These are phyloP conservation scores for Scaptomyza flava DNA, from an alignment of 2,888 invertebrate species.

Conservation along the genomic window DNA sequence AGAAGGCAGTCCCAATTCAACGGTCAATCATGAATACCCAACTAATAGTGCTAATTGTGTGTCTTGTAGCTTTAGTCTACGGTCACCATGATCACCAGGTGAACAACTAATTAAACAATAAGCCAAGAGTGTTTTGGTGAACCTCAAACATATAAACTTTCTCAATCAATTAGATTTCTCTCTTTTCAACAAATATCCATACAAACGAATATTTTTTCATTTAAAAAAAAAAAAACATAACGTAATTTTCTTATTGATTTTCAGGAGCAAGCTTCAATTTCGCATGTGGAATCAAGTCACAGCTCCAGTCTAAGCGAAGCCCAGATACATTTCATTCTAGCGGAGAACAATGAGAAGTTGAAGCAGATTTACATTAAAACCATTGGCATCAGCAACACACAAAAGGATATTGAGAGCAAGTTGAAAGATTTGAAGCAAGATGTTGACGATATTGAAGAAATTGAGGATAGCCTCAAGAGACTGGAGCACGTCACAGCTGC, in stretches of 20 bases:
- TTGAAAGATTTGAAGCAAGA: constrained; percentile 38
- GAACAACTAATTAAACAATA: no score
- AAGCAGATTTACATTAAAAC: constrained; percentile 21
- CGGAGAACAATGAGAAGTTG: constrained; percentile 31
- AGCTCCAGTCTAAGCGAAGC: not conserved
- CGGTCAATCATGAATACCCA: constrained; percentile 45
- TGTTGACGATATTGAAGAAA: constrained; percentile 27
- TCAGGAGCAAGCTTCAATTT: not conserved
- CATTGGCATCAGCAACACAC: constrained; percentile 23
- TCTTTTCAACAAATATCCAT: no score
- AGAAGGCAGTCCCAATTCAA: constrained; percentile 30
- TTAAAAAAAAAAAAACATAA: no score
- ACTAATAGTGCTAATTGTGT: constrained; percentile 31
- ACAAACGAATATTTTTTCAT: no score
- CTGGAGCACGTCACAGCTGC: constrained; percentile 15
- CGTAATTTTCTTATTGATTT: not conserved
- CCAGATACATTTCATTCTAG: constrained; percentile 18
- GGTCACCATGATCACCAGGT: constrained; percentile 10
- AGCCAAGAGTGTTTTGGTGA: not conserved
- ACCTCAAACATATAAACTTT: not conserved
- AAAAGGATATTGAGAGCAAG: constrained; percentile 61
- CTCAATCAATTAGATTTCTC: no score
- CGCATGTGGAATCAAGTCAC: not conserved
- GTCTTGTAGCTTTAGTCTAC: constrained; percentile 11
- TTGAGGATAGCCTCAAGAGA: constrained; percentile 42